These are phyloP conservation scores for Eupithecia exiguata DNA, from an alignment of 2,888 invertebrate genomes.

Conservation along the genomic window DNA sequence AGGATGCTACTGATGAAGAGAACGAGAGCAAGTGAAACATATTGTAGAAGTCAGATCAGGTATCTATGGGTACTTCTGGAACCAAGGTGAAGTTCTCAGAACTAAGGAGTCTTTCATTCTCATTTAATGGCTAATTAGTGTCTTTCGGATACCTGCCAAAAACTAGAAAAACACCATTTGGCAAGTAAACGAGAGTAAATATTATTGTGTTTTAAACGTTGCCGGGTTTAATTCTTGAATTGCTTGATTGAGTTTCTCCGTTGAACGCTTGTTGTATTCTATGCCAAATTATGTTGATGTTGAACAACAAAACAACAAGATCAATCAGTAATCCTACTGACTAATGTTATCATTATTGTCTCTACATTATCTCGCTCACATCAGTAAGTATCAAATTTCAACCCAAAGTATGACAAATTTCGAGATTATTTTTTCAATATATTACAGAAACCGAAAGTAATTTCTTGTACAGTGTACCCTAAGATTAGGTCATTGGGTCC, in stretches of 20 bases:
- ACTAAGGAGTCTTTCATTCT: slow-evolving; percentile 33
- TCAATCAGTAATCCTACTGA: neutral
- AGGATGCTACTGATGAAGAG: too few relatives aligned
- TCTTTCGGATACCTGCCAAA: slow-evolving; percentile 53
- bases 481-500: slow-evolving; percentile 55
- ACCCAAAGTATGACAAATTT: neutral
- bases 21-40: too few relatives aligned
- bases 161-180: slow-evolving; percentile 48
- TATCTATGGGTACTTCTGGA: neutral
- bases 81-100: slow-evolving; percentile 28
- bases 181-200: slow-evolving; percentile 47
- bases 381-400: neutral
- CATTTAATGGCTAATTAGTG: slow-evolving; percentile 60
- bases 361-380: neutral
- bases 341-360: neutral
- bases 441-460: neutral
- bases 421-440: neutral
- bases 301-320: neutral
- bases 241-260: neutral
- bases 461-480: neutral
- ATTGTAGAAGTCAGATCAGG: too few relatives aligned
- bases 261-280: neutral
- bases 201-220: slow-evolving; percentile 44
- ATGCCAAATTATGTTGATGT: neutral
- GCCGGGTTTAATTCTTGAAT: slow-evolving; percentile 12